Percentiles rank a stretch among this genome's conserved stretches.
These are phyloP conservation scores for Xenentodon cancila DNA, from an alignment of 2,797 vertebrate genomes.

Conservation along the genomic window DNA sequence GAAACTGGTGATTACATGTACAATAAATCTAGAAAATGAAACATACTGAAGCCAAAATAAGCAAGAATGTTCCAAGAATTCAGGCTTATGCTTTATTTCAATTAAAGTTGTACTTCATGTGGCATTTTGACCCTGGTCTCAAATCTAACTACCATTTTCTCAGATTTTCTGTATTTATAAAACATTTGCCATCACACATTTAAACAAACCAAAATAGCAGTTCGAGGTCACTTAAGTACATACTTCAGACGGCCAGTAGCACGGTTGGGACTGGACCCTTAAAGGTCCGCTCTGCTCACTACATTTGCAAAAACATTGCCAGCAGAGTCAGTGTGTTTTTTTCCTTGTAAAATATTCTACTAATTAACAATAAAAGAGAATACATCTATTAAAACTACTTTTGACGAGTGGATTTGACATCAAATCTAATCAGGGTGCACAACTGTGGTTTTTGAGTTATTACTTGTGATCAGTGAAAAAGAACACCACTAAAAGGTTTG, in stretches of 20 bases:
- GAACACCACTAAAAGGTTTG: too few species aligned
- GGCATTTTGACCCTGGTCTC: constrained; percentile 2
- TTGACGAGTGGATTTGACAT: too few species aligned
- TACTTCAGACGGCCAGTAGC: constrained; percentile 3
- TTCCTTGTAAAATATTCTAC: too few species aligned
- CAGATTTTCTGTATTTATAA: constrained; percentile 23
- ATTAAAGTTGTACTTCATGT: too few species aligned
- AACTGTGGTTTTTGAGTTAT: too few species aligned
- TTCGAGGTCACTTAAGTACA: constrained; percentile 31
- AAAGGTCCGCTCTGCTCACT: constrained; percentile 3
- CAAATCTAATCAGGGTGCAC: too few species aligned
- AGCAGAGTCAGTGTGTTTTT: background rate
- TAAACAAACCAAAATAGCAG: constrained; percentile 24
- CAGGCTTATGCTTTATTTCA: background rate
- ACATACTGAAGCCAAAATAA: background rate
- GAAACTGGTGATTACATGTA: constrained; percentile 15
- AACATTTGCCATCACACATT: constrained; percentile 11
- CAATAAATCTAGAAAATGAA: constrained; percentile 1
- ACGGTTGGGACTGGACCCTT: background rate
- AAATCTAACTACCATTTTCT: background rate
- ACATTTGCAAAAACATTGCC: background rate
- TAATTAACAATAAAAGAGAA: background rate
- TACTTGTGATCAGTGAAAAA: too few species aligned
- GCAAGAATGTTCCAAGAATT: background rate
- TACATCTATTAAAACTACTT: background rate